Evolutionary conservation across 2,888 invertebrate genomes (phyloP), one percentile per base, ranked within the genome.

Genomic region (Dexiosoma caninum): DNA sequence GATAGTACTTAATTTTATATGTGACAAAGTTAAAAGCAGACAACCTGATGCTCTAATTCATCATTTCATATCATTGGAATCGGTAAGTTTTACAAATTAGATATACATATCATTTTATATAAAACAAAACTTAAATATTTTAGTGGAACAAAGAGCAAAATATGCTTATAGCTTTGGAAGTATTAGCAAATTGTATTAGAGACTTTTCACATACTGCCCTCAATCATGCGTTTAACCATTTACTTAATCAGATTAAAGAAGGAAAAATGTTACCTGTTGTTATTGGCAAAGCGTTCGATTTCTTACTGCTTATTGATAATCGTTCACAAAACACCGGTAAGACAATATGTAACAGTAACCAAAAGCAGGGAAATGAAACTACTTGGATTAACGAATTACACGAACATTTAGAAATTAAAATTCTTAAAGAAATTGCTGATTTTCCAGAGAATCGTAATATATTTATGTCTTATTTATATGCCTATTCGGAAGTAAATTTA

Each of bases 141-240:
- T 72, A 86, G 83, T 89, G 88, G 86, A 89, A 88, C 62, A 88
- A 88, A 72, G 88, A 87, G 12, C 87, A 88, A 14, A 89, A 90
- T 77, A 86, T 89, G 64, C 85, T 88, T 21, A 85, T 90, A 49
- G 89, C 89, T 6, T 78, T 90, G 5, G 89, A 90, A 72, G 85
- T 90, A 6, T 84, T 90, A 2, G 86, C 83, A 12, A 86, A 85
- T 27, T 89, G 88, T 40, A 83, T 87, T 6, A 69, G 83, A 2
- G 86, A 89, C 57, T 90, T 90, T 59, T 89, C 90, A 0, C 88
- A 89, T 27, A 77, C 89, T 2, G 87, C 90, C 0, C 83, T 90
- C 0, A 90, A 89, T 78, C 85, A 87, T 64, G 87, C 87, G 0
- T 90, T 90, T 23, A 85, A 85, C n/a, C 86, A 87, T 40, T 83